Evolutionary conservation across 2,888 invertebrate genomes (phyloP), one percentile per base, ranked within the genome.

Genomic region (Odontomyia ornata): DNA sequence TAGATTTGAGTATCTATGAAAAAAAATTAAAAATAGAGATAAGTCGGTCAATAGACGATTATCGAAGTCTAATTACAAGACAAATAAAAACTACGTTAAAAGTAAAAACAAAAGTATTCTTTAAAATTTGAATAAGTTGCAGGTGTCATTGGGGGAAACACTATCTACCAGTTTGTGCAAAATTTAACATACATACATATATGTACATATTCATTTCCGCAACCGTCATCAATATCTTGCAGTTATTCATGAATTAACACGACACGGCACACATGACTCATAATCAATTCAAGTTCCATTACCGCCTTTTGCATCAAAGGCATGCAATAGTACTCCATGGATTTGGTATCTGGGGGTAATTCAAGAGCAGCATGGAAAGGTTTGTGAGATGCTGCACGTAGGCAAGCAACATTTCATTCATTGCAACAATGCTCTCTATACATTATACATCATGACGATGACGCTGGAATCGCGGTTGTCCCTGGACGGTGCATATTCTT

Each of bases 1-100:
- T 75, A 92, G 82, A 83, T 88, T 88, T 28, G 90, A 86, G 83
- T 89, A 91, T 83, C 91, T 69, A 15, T 69, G 86, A 76, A 65
- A 80, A 79, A 77, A 72, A 80, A 77, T 84, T 83, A 77, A 13
- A 60, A 46, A 65, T 18, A 36, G 13, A 36, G 36, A 36, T 3
- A 36, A 5, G 36, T 5, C 36, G 5, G 9, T 36, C 36, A 36
- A 36, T 36, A 36, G 36, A 9, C 9, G 36, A 36, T 36, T 5
- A 36, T 36, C 9, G 9, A 36, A 36, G 9, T 5, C 9, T 36
- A 3, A 36, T 36, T 5, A 5, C 9, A 36, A 5, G 3, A 36
- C 3, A 5, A 36, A 52, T 9, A 52, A n/a, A 4, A 15, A 52
- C 13, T 13, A 52, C 15, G 7, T 13, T 15, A 64, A 64, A 60